Evolutionary conservation across 2,113 vertebrate species (phyloP).

Genomic region (Oncorhynchus kisutch): DNA sequence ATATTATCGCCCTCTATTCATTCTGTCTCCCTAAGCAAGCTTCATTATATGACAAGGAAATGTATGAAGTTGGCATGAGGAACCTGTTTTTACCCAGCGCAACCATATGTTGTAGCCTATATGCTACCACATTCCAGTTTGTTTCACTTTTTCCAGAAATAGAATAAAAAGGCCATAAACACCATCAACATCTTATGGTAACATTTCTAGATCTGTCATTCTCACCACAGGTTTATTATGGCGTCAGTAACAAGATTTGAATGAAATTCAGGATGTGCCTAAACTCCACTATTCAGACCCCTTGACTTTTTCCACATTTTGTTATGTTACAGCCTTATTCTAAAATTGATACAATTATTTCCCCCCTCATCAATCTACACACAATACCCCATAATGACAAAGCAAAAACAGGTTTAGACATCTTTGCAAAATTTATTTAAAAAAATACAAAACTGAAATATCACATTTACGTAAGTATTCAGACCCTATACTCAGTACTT

Average conservation of each 20-base stretch:
- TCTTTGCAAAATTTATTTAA: no score
- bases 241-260: conserved; percentile 1
- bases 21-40: neutral
- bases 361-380: no score
- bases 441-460: no score
- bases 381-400: no score
- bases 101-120: neutral
- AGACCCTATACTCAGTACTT: no score
- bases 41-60: neutral
- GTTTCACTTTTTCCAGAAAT: conserved; percentile 38
- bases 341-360: no score
- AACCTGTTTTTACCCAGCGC: neutral
- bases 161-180: conserved; percentile 22
- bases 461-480: no score
- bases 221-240: conserved; percentile 39
- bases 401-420: no score
- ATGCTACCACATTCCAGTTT: neutral
- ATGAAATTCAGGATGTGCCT: neutral
- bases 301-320: no score
- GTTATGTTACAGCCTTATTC: no score
- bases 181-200: conserved; percentile 14
- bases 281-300: no score
- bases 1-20: conserved; percentile 7
- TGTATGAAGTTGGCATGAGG: neutral
- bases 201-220: conserved; percentile 41